Evolutionary conservation across 2,888 invertebrate species (phyloP), one percentile per base, ranked within the genome.

Genomic region (Pecten maximus): DNA sequence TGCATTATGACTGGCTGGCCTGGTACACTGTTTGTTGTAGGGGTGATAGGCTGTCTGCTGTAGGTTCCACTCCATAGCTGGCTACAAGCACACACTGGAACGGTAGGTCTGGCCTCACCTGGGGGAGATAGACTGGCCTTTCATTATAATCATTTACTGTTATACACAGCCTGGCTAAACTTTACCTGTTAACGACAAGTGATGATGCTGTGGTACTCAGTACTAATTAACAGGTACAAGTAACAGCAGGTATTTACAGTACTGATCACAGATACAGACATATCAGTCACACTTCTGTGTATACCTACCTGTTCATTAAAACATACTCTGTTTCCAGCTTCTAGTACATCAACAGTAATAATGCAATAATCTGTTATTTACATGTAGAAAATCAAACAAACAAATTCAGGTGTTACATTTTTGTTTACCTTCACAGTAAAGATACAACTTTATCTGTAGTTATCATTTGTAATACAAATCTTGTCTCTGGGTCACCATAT

Each of bases 1-100:
- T 74, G 19, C 74, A 74, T 74, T 74, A 74, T 35, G 35, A 74
- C 74, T 74, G 74, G 74, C 74, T 74, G 74, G 74, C 74, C 28
- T 74, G 28, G 10, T 15, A 74, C 74, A 74, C 35, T 74, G 74
- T 35, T 2, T 2, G 74, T 35, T 74, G n/a, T 74, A 74, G 74
- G 74, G 74, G 74, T 35, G 74, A 74, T 1, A 74, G 35, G 74
- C 12, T 28, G 74, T 28, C 28, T 35, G 12, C 10, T 35, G 35
- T 74, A 35, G 35, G 8, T 74, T 74, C 74, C 35, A 23, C 35
- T 74, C 74, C 15, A 74, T 28, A 10, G 74, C 74, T 35, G 35
- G 74, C 74, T 35, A 4, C 35, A 35, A 35, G 74, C 15, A 35
- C 74, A 74, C 74, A 74, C 23, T 35, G 10, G 74, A 74, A 10